phyloP scores from a whole-genome alignment of 1,140 invertebrate genomes.

The Drosophila watanabei region DNA sequence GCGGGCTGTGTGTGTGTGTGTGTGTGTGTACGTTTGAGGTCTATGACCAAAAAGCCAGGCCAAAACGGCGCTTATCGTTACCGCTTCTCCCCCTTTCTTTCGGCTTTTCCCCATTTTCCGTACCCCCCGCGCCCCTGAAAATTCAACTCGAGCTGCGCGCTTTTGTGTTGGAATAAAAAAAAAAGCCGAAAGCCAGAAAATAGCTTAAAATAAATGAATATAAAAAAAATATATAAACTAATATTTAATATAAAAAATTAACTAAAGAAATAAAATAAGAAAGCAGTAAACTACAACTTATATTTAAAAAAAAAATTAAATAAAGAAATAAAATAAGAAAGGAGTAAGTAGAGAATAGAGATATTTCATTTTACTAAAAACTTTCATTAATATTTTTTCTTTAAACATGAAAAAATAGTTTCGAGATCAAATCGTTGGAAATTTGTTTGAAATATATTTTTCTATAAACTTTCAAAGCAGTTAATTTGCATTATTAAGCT shows the following conservation, averaged over 20 bases:
- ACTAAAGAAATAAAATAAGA: too few species aligned
- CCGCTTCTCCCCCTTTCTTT: neutral
- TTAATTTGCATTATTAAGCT: too few species aligned
- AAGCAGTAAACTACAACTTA: too few species aligned
- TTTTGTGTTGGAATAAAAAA: neutral
- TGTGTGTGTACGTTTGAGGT: slow-evolving; percentile 41
- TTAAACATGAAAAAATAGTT: too few species aligned
- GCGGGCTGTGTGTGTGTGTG: slow-evolving; percentile 10
- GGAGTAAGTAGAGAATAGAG: neutral
- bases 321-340: neutral
- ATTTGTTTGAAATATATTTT: too few species aligned
- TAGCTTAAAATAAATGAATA: neutral
- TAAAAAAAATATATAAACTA: too few species aligned
- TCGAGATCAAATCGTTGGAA: neutral
- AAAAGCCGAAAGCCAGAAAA: neutral
- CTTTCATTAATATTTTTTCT: too few species aligned
- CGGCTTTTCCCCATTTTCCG: neutral
- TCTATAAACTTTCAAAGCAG: too few species aligned
- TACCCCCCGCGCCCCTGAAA: neutral
- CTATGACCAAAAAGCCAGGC: slow-evolving; percentile 67
- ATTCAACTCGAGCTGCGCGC: neutral
- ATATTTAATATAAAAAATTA: too few species aligned
- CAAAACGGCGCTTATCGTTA: slow-evolving; percentile 62
- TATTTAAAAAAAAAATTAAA: too few species aligned
- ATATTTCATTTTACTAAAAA: too few species aligned